These are phyloP conservation scores for Meles meles DNA, from an alignment of 2,113 vertebrate species.

Conservation along the genomic window DNA sequence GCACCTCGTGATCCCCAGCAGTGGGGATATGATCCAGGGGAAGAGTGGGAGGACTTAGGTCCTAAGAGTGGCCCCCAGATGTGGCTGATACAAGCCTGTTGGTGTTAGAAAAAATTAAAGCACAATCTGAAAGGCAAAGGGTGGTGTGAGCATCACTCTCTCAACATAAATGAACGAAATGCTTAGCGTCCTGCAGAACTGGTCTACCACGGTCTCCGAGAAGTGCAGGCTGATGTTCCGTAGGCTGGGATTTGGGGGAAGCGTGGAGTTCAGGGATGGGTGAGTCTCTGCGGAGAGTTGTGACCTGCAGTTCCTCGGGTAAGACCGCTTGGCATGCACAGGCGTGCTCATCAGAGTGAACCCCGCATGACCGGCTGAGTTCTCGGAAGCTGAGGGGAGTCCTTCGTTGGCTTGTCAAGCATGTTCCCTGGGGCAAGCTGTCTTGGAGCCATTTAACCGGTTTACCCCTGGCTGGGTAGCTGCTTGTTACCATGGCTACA, in stretches of 20 bases:
- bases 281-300: no score
- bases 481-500: neutral
- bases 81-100: neutral
- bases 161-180: neutral
- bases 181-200: neutral
- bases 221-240: neutral
- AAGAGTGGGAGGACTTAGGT: neutral
- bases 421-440: neutral
- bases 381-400: neutral
- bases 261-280: neutral
- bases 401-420: no score
- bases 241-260: neutral
- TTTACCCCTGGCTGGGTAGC: neutral
- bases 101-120: neutral
- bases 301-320: neutral
- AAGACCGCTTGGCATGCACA: neutral
- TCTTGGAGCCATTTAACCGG: neutral
- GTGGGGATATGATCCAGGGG: rapidly evolving
- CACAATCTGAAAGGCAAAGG: neutral
- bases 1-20: neutral
- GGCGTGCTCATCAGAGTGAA: neutral
- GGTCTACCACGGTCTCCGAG: neutral
- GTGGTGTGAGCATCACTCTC: neutral
- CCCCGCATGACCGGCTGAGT: neutral
- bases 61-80: neutral